These are phyloP conservation scores for Collichthys lucidus DNA, from an alignment of 2,113 vertebrate genomes.

Conservation along the genomic window DNA sequence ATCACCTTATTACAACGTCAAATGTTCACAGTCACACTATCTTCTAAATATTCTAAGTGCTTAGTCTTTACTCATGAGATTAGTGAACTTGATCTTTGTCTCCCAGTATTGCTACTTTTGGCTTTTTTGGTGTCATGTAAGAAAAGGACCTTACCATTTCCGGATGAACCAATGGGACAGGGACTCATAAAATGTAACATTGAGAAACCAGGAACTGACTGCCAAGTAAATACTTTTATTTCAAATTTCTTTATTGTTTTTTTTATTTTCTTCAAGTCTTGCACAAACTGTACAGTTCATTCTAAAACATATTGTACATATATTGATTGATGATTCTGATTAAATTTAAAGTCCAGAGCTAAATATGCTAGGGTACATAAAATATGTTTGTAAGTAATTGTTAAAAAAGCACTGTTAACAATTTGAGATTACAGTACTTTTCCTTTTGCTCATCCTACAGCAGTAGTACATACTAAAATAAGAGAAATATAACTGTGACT, in stretches of 20 bases:
- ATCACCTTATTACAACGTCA: not conserved
- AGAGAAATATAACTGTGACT: not conserved
- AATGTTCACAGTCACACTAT: not conserved
- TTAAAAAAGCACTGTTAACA: not conserved
- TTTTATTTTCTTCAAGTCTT: too few relatives aligned
- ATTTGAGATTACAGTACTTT: not conserved
- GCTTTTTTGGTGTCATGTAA: constrained; percentile 57
- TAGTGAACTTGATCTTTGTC: not conserved
- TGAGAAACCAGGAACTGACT: constrained; percentile 76
- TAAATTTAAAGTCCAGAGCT: not conserved
- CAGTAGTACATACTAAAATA: not conserved
- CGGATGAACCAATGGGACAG: not conserved
- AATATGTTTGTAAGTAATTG: too few relatives aligned
- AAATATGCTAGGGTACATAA: not conserved
- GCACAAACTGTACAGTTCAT: too few relatives aligned
- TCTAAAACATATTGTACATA: too few relatives aligned
- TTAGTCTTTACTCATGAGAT: too few relatives aligned
- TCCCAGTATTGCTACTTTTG: constrained; percentile 61
- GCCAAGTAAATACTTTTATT: constrained; percentile 56
- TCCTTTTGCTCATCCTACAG: not conserved
- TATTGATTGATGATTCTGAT: too few relatives aligned
- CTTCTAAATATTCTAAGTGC: not conserved
- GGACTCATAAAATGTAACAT: constrained; percentile 60
- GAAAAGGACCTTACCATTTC: not conserved
- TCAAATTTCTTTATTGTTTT: too few relatives aligned